Evolutionary conservation across 2,113 vertebrate genomes (phyloP), one percentile per base, ranked within the genome.

Genomic region (Aythya baeri): DNA sequence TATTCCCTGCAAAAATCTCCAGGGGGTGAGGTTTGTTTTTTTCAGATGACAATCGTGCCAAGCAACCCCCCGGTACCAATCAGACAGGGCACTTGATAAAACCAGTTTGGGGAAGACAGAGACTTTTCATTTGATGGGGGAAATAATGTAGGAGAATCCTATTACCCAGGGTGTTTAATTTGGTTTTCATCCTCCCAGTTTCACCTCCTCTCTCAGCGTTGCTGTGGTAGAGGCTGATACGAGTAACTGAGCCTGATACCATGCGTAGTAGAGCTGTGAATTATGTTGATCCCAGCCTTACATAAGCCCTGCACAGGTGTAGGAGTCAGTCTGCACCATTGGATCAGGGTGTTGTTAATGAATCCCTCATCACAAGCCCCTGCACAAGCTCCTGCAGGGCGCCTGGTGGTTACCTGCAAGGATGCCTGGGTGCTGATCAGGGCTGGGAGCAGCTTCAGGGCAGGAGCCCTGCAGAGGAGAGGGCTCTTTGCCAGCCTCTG

Each of bases 1-100:
- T 93, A 91, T 86, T 86, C 76, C 46, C 65, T 81, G 73, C 36
- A 90, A 92, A 96, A 88, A 67, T 83, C 91, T 93, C 83, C 32
- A 62, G 80, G 38, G 91, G 32, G 3, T 63, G 32, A 91, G 44
- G 34, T 80, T 70, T 71, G 63, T 91, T 95, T 94, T 93, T 91
- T 88, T 83, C 88, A 88, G 61, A 74, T 36, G 46, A 21, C 29
- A 78, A 16, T 94, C 5, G 1, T 76, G 67, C 67, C 79, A 71
- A 83, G 46, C 67, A 91, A 59, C 62, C 68, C 62, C 32, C 41
- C 38, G 49, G 73, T 34, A 74, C 68, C 46, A 62, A 31, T 84
- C 57, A 59, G 72, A 88, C 25, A 83, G 52, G 50, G 44, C 46
- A 70, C 52, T 94, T 91, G 80, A 86, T 77, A 92, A 89, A 93